Evolutionary conservation across 2,888 invertebrate species (phyloP).

Genomic region (Calliphora vomitoria): DNA sequence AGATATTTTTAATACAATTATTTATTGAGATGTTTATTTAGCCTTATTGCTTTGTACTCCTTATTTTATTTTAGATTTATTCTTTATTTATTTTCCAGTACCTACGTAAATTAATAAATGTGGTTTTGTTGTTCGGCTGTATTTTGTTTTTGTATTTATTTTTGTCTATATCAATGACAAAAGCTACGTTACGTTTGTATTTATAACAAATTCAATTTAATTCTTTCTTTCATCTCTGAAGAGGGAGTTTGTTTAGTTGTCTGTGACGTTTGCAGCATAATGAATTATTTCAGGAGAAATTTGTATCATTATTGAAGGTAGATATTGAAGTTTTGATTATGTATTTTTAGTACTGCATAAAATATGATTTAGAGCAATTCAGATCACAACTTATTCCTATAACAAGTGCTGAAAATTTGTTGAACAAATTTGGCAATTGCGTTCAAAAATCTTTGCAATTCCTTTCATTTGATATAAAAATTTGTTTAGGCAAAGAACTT

Average conservation of each 20-base stretch:
- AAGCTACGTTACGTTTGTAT: slow-evolving; percentile 35
- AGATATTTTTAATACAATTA: slow-evolving; percentile 66
- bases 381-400: no score
- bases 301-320: not conserved
- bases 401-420: no score
- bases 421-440: no score
- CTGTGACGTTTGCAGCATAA: not conserved
- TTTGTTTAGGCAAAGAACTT: no score
- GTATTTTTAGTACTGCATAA: no score
- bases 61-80: slow-evolving; percentile 16
- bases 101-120: slow-evolving; percentile 53
- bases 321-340: no score
- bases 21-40: slow-evolving; percentile 65
- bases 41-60: slow-evolving; percentile 30
- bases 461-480: no score
- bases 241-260: not conserved
- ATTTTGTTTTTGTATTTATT: not conserved
- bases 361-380: no score
- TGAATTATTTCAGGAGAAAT: not conserved
- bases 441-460: no score
- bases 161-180: slow-evolving; percentile 47
- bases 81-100: slow-evolving; percentile 2
- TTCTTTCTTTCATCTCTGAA: not conserved
- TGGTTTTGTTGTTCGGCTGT: slow-evolving; percentile 6
- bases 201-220: slow-evolving; percentile 27